These are phyloP conservation scores for Eudyptes chrysolophus DNA, from an alignment of 2,113 vertebrate genomes.

Conservation along the genomic window DNA sequence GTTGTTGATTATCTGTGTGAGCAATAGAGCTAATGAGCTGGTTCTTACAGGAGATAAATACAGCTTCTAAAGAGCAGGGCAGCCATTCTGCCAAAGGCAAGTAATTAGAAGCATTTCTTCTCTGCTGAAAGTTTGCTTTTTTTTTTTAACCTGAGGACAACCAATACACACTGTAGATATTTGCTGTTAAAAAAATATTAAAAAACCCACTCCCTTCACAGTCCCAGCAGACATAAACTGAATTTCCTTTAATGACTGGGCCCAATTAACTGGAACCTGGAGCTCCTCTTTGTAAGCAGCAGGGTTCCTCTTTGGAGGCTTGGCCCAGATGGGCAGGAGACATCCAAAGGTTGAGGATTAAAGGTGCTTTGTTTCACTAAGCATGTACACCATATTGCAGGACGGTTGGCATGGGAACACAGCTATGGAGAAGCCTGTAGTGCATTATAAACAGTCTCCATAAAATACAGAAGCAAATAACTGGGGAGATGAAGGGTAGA, in stretches of 20 bases:
- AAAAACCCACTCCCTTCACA: slow-evolving; percentile 24
- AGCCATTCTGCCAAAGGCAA: slow-evolving; percentile 57
- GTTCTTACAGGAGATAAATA: slow-evolving; percentile 47
- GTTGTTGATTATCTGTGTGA: slow-evolving; percentile 61
- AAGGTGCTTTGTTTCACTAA: slow-evolving; percentile 55
- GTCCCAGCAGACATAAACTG: slow-evolving; percentile 39
- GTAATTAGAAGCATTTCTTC: slow-evolving; percentile 57
- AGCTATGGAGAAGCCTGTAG: slow-evolving; percentile 28
- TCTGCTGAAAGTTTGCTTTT: slow-evolving; percentile 24
- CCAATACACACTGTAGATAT: slow-evolving; percentile 38
- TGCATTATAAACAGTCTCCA: slow-evolving; percentile 33
- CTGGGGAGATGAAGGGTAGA: slow-evolving; percentile 17
- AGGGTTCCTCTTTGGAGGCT: slow-evolving; percentile 33
- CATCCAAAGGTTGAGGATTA: slow-evolving; percentile 58
- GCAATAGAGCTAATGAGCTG: slow-evolving; percentile 62
- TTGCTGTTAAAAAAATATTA: slow-evolving; percentile 56
- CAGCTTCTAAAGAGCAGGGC: slow-evolving; percentile 51
- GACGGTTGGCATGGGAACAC: slow-evolving; percentile 65
- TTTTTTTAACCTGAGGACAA: slow-evolving; percentile 35
- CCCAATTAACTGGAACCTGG: slow-evolving; percentile 56
- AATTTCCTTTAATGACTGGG: slow-evolving; percentile 54
- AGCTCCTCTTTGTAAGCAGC: slow-evolving; percentile 57
- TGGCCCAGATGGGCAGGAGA: slow-evolving; percentile 22
- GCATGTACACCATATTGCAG: neutral
- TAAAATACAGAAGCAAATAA: slow-evolving; percentile 25